A percentile compares a stretch with the other conserved stretches of the same genome.
Evolutionary conservation across 1,140 invertebrate genomes (phyloP).

Genomic region (Cyrtorhinus lividipennis): DNA sequence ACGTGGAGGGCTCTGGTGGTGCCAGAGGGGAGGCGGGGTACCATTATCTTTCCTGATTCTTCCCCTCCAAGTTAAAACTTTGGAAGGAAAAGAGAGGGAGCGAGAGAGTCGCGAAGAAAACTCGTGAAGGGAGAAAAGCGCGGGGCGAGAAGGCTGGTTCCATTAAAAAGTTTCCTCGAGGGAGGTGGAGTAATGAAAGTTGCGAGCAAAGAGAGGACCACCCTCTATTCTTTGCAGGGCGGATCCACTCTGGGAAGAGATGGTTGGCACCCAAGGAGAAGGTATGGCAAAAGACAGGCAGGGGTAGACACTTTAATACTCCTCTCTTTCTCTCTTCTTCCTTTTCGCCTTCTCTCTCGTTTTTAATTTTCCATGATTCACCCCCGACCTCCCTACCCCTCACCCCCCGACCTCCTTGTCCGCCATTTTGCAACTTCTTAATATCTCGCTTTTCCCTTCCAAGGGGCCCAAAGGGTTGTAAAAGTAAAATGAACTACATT

Average conservation of each 20-base stretch:
- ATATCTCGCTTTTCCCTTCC: constrained; percentile 21
- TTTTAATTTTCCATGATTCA: constrained; percentile 26
- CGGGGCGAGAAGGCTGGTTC: constrained; percentile 13
- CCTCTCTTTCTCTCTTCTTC: constrained; percentile 18
- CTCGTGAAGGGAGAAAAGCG: not conserved
- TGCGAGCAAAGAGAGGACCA: constrained; percentile 12
- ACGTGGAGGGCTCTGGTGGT: not conserved
- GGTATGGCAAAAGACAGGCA: not conserved
- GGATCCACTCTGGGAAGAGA: not conserved
- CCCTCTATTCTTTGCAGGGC: constrained; percentile 1
- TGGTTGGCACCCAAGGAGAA: not conserved
- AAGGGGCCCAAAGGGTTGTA: constrained; percentile 20
- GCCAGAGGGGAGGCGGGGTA: not conserved
- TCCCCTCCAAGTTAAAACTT: not conserved
- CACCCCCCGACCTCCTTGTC: constrained; percentile 7
- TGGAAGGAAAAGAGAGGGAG: not conserved
- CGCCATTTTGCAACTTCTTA: constrained; percentile 28
- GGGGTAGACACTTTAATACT: not conserved
- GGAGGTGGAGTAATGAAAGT: constrained; percentile 7
- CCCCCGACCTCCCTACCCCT: not conserved
- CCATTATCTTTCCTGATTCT: constrained; percentile 9
- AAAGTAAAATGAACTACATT: constrained; percentile 28
- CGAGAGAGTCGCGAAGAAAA: not conserved
- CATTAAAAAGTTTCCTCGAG: constrained; percentile 21
- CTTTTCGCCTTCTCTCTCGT: constrained; percentile 22